phyloP scores from a whole-genome alignment of 2,113 vertebrate genomes.

The Capra hircus region DNA sequence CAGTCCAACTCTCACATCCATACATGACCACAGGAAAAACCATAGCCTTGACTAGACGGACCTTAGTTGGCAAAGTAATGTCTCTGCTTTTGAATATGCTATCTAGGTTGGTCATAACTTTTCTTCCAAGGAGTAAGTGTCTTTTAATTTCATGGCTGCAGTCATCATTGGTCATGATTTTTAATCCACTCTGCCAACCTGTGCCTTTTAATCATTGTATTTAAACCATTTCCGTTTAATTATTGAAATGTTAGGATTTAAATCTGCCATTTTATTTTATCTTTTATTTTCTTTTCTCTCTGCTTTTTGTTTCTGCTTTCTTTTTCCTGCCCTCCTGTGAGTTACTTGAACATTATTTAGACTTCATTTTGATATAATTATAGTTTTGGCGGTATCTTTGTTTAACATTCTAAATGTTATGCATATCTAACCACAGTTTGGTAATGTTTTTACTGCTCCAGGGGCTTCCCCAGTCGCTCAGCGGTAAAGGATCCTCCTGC shows the following conservation, averaged over 20 bases:
- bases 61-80: too few relatives aligned
- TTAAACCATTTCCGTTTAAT: neutral
- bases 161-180: neutral
- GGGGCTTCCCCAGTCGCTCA: neutral
- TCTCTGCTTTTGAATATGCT: too few relatives aligned
- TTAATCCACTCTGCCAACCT: neutral
- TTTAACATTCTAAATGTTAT: neutral
- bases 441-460: neutral
- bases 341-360: neutral
- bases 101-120: too few relatives aligned
- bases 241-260: neutral
- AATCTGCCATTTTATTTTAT: neutral
- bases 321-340: neutral
- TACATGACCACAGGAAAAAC: too few relatives aligned
- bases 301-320: neutral
- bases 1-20: too few relatives aligned
- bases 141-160: too few relatives aligned
- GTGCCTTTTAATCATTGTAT: neutral
- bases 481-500: neutral
- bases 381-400: neutral
- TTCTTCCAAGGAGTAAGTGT: too few relatives aligned
- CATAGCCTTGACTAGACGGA: too few relatives aligned
- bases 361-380: neutral
- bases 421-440: neutral
- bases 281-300: neutral